Conservation (phyloP, 1,140 invertebrate genomes). For the Cydia splendana region DNA sequence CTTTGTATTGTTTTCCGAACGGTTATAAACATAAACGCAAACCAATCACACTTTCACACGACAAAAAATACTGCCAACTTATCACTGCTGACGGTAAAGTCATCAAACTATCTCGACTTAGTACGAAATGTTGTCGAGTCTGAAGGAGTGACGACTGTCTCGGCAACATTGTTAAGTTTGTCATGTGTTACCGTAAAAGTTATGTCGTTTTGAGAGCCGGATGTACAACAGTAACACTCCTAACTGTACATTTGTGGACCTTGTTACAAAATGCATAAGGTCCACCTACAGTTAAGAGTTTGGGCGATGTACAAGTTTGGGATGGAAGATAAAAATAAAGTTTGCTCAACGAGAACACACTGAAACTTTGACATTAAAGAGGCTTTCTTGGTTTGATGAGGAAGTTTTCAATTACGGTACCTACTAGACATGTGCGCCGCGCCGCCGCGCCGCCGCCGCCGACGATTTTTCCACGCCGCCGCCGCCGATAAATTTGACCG, state of each 20-base stretch:
- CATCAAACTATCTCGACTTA: background rate
- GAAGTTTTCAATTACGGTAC: background rate
- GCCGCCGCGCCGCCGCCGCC: no score
- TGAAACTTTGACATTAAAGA: constrained; percentile 21
- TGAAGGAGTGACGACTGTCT: background rate
- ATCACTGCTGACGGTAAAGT: background rate
- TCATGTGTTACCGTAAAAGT: constrained; percentile 14
- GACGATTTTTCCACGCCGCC: no score
- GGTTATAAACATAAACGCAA: background rate
- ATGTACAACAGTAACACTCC: background rate
- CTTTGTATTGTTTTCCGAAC: background rate
- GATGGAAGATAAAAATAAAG: background rate
- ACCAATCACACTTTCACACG: constrained; percentile 8
- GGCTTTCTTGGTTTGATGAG: constrained; percentile 19
- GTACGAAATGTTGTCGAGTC: background rate
- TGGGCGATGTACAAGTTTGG: background rate
- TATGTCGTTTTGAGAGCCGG: constrained; percentile 7
- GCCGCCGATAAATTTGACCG: no score
- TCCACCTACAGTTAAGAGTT: no score
- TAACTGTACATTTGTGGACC: no score
- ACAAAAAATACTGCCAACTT: background rate
- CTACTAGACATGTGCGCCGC: no score
- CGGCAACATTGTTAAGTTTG: background rate
- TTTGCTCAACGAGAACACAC: background rate
- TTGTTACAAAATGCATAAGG: no score